Conservation (phyloP, 2,888 invertebrate species). For the Chorisops tibialis region DNA sequence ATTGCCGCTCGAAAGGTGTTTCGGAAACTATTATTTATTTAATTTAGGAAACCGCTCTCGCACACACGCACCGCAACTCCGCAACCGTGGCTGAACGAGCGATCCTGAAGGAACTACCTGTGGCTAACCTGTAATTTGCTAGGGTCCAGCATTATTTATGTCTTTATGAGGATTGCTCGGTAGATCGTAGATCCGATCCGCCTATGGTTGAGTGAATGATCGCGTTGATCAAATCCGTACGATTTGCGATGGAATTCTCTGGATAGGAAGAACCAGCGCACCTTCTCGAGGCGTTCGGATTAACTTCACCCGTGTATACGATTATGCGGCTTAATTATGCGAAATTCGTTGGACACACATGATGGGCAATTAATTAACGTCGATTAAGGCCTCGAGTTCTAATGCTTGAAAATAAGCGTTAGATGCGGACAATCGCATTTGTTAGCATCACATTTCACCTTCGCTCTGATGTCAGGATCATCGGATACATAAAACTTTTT, state of each 20-base stretch:
- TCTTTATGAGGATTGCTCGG: constrained; percentile 23
- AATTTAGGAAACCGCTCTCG: constrained; percentile 35
- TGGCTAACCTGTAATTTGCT: constrained; percentile 35
- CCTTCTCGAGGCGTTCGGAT: neutral
- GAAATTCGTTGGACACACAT: constrained; percentile 20
- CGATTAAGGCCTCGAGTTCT: neutral
- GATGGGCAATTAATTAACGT: constrained; percentile 17
- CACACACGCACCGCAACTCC: neutral
- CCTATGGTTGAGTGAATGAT: neutral
- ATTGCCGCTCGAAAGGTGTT: constrained; percentile 38
- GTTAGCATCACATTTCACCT: constrained; percentile 45
- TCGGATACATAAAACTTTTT: constrained; percentile 50
- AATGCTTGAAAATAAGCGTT: neutral
- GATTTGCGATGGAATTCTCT: constrained; percentile 6
- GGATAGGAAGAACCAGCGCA: too few relatives aligned
- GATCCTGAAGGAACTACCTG: constrained; percentile 34
- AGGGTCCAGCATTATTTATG: constrained; percentile 30
- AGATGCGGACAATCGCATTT: constrained; percentile 37
- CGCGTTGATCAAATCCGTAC: constrained; percentile 18
- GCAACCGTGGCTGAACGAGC: constrained; percentile 4
- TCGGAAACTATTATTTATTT: constrained; percentile 40
- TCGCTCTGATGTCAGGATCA: constrained; percentile 43
- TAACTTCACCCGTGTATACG: neutral
- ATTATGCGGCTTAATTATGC: constrained; percentile 11
- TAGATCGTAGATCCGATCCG: neutral